A percentile compares a stretch with the other conserved stretches of the same genome.
phyloP scores from a whole-genome alignment of 2,797 vertebrate species.

The Dallia pectoralis region DNA sequence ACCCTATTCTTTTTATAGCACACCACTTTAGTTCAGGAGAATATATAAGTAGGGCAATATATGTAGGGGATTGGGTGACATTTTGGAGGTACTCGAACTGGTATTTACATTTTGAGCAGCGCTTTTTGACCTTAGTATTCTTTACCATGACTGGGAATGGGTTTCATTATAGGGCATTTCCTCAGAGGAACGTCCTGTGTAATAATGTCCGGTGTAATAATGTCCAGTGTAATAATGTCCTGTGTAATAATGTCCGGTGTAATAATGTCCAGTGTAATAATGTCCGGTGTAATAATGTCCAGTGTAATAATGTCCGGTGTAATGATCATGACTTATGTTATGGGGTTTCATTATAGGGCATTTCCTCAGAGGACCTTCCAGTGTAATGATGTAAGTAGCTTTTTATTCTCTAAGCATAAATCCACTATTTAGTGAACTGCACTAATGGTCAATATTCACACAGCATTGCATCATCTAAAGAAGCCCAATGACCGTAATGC shows the following conservation, averaged over 20 bases:
- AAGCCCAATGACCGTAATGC: neutral
- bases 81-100: neutral
- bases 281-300: neutral
- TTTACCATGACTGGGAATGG: neutral
- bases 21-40: neutral
- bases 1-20: neutral
- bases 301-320: too few species aligned
- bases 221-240: too few species aligned
- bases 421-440: neutral
- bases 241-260: neutral
- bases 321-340: too few species aligned
- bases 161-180: neutral
- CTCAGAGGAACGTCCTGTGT: neutral
- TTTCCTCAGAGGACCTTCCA: neutral
- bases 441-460: neutral
- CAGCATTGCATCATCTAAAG: neutral
- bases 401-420: neutral
- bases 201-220: too few species aligned
- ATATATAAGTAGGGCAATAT: too few species aligned
- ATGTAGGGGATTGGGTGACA: neutral
- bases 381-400: neutral
- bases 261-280: too few species aligned
- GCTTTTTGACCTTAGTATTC: constrained; percentile 11
- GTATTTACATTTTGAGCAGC: neutral
- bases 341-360: neutral